These are phyloP conservation scores for sheep (Ovis aries) DNA, from an alignment of 2,113 vertebrate genomes.

Conservation along the genomic window DNA sequence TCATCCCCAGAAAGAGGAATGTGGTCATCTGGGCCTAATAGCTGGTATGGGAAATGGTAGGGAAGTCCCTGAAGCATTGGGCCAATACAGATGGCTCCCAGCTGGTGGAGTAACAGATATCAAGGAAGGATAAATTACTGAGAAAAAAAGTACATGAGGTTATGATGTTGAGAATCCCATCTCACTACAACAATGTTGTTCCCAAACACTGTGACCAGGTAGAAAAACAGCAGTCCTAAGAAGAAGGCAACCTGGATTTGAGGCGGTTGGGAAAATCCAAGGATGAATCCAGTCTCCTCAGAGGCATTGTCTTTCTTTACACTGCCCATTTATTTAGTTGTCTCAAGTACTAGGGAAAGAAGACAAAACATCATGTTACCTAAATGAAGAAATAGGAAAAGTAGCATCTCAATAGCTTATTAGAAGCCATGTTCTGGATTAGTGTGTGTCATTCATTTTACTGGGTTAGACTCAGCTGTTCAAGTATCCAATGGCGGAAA, in stretches of 20 bases:
- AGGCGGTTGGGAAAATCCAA: slow-evolving; percentile 41
- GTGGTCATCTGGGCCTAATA: slow-evolving; percentile 27
- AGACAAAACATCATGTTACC: slow-evolving; percentile 12
- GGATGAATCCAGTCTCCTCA: slow-evolving; percentile 27
- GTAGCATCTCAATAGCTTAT: background rate
- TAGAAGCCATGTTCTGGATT: slow-evolving; percentile 11
- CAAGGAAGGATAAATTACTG: slow-evolving; percentile 28
- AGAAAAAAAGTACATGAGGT: slow-evolving; percentile 31
- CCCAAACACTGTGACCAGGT: slow-evolving; percentile 23
- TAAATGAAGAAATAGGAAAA: background rate
- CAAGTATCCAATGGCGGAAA: background rate
- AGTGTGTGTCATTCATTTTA: background rate
- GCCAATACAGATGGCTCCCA: background rate
- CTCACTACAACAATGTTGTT: background rate
- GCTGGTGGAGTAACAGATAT: slow-evolving; percentile 30
- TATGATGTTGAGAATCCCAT: slow-evolving; percentile 19
- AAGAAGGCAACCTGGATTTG: slow-evolving; percentile 42
- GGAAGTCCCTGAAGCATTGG: slow-evolving; percentile 29
- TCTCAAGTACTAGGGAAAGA: background rate
- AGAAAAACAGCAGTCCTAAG: slow-evolving; percentile 17
- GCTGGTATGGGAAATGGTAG: background rate
- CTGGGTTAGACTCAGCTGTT: background rate
- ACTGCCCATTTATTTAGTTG: background rate
- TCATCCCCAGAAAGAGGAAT: slow-evolving; percentile 36
- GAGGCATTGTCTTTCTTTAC: background rate